Evolutionary conservation across 2,888 invertebrate species (phyloP).

Genomic region (Tetanocera ferruginea): DNA sequence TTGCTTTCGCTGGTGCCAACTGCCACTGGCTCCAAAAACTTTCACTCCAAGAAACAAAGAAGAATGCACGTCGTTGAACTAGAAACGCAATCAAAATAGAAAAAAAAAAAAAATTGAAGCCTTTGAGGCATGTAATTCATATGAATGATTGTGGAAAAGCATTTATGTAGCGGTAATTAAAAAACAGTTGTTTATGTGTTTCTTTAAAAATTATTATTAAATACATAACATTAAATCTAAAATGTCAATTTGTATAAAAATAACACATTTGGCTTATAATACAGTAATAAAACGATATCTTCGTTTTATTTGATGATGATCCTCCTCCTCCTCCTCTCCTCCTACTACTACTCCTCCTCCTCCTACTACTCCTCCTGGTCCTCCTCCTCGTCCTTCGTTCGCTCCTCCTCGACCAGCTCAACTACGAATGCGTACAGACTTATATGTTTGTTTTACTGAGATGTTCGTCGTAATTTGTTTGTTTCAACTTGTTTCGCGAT

Average conservation of each 20-base stretch:
- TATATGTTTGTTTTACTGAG: constrained; percentile 52
- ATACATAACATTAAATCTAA: constrained; percentile 47
- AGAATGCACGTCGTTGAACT: too few species aligned
- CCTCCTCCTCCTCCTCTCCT: constrained; percentile 52
- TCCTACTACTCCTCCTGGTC: constrained; percentile 47
- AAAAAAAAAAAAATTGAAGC: too few species aligned
- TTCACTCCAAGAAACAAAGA: neutral
- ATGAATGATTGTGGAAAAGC: too few species aligned
- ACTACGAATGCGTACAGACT: constrained; percentile 61
- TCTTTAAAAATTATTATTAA: constrained; percentile 62
- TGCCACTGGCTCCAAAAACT: neutral
- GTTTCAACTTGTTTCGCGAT: constrained; percentile 64
- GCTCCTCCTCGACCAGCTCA: constrained; percentile 66
- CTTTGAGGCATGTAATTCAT: too few species aligned
- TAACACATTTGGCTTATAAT: constrained; percentile 70
- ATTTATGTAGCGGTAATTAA: neutral
- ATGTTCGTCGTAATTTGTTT: constrained; percentile 43
- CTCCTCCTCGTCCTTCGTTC: constrained; percentile 56
- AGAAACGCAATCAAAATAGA: too few species aligned
- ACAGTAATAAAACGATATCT: constrained; percentile 49
- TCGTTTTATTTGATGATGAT: constrained; percentile 50
- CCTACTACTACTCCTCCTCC: constrained; percentile 51
- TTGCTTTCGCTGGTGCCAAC: neutral
- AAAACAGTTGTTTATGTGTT: constrained; percentile 48
- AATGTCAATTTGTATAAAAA: constrained; percentile 56